Evolutionary conservation across 2,888 invertebrate genomes (phyloP), one percentile per base, ranked within the genome.

Genomic region (Girardia tigrina): DNA sequence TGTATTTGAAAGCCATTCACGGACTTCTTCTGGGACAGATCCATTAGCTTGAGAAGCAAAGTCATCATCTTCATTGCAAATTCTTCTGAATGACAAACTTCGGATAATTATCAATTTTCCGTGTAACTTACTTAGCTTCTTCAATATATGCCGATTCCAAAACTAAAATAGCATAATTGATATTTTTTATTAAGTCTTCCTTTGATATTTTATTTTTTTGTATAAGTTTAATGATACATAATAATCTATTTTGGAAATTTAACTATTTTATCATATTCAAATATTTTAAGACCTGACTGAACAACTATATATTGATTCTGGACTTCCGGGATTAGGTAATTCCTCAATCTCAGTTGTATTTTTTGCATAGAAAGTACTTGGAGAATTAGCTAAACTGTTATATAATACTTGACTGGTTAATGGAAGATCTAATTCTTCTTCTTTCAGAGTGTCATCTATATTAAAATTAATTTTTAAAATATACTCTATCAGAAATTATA

Each of bases 1-100:
- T 71, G 94, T 94, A 77, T 93, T 90, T 77, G 94, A 93, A 84
- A 94, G 86, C 94, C 94, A 94, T 85, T 94, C 94, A 80, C 94
- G 88, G 1, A 94, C 94, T 85, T 94, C 94, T 77, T 90, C 92
- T 56, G 94, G 94, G 73, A 94, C 94, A 14, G 93, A 92, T 84
- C 94, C 94, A 75, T 94, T 93, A 82, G 94, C 92, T 76, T 94
- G 94, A 85, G 94, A 94, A 70, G 92, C 92, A 79, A 94, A 86
- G 85, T 94, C 94, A 85, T 94, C 94, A 28, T 76, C 76, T 85
- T 94, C 94, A 79, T 85, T 85, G 78, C 82, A 83, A 28, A 84
- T 79, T 20, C 84, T 82, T 79, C 84, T 84, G 29, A 8, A 73
- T 29, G 4, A 72, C 36, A 8, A 29, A 20, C 12, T 6, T 26